Evolutionary conservation across 2,888 invertebrate genomes (phyloP).

Genomic region (Tenthredo distinguenda): DNA sequence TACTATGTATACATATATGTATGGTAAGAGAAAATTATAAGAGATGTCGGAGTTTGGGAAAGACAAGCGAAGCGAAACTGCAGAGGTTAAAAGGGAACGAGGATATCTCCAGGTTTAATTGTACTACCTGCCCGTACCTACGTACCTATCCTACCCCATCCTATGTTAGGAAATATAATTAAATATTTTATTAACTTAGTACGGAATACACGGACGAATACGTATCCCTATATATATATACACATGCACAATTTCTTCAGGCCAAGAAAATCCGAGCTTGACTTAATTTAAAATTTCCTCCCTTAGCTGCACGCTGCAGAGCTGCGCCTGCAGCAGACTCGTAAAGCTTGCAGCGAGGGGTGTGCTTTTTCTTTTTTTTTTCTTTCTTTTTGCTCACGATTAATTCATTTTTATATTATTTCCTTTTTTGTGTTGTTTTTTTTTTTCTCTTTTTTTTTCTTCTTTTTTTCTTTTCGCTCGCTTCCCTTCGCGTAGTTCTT

Average conservation of each 20-base stretch:
- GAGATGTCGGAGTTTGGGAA: not conserved
- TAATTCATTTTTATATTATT: conserved; percentile 6
- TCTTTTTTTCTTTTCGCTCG: conserved; percentile 24
- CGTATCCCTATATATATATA: not conserved
- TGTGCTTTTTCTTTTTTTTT: not conserved
- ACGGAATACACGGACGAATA: not conserved
- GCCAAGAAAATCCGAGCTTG: conserved; percentile 38
- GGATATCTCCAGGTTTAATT: conserved; percentile 35
- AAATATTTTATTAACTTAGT: conserved; percentile 47
- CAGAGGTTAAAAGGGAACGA: not conserved
- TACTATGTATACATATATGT: not conserved
- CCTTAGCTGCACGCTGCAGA: conserved; percentile 7
- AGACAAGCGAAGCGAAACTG: conserved; percentile 19
- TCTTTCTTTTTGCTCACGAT: not conserved
- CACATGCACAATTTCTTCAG: not conserved
- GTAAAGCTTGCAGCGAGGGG: conserved; percentile 9
- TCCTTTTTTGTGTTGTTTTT: not conserved
- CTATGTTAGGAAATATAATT: conserved; percentile 41
- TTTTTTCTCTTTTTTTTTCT: conserved; percentile 7
- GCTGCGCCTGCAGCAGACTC: conserved; percentile 21
- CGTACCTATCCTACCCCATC: not conserved
- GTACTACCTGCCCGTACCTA: conserved; percentile 2
- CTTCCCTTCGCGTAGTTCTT: not conserved
- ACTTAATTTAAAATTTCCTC: conserved; percentile 49
- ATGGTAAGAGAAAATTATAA: not conserved